Base-by-base conservation (phyloP, 1,140 invertebrate genomes). In the Drosophila murphyi region DNA sequence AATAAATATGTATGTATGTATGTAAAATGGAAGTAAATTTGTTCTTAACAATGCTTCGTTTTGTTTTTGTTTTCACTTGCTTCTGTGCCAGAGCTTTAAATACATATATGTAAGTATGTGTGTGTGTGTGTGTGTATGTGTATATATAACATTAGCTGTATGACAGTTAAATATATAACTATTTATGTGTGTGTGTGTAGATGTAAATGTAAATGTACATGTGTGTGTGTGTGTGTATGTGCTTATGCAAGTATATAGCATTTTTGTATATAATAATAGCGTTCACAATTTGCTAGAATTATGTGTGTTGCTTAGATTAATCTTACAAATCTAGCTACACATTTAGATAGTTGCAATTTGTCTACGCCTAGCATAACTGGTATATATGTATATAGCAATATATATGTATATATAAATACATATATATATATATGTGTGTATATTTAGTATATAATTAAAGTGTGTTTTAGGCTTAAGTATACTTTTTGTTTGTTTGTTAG, bases 1-100 rank as follows among this genome's bases (percentile, higher is more conserved):
- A 87, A 87, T 87, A 87, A 87, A 87, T 87, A 87, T 78, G 35
- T 87, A 62, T 82, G 20, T 67, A 43, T 75, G 70, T 78, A 63
- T 78, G 82, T 78, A 82, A 87, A 88, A 88, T 87, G 85, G 83
- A 87, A 87, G 83, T 88, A 82, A 87, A 83, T 89, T 88, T 89
- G 81, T 88, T 80, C 85, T 88, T 89, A 89, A 88, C 80, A 88
- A 88, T 83, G 77, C 64, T 78, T 89, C 39, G 32, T 52, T 71
- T 63, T 50, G 20, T 10, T 47, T 29, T 67, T 59, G 64, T 64
- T 56, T 59, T 39, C 28, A 32, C 57, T 80, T 55, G 45, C 61
- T 75, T 64, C 60, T 75, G 65, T 76, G 62, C 76, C 78, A 72
- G 61, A 83, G 72, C 67, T 83, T 78, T 69, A 62, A 78, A 81